phyloP scores from a whole-genome alignment of 2,113 vertebrate species.

The Vimba vimba region DNA sequence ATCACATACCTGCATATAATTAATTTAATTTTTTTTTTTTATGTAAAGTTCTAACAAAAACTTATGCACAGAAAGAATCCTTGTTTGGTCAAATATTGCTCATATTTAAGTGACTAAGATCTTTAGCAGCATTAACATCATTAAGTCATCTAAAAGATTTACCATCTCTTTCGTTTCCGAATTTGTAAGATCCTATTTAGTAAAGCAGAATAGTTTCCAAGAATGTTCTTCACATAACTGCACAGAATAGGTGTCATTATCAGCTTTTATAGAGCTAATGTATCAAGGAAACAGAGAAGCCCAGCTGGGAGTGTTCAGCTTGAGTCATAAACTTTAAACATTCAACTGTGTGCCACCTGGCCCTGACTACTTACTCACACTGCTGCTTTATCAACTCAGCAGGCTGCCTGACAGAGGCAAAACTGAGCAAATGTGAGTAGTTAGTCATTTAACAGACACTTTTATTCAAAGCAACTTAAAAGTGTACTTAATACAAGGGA shows the following conservation, averaged over 20 bases:
- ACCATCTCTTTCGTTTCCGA: not conserved
- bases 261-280: slow-evolving; percentile 30
- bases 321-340: slow-evolving; percentile 39
- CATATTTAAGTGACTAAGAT: not conserved
- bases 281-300: not conserved
- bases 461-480: slow-evolving; percentile 5
- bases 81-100: not conserved
- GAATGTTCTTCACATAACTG: slow-evolving; percentile 7
- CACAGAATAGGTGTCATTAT: slow-evolving; percentile 30
- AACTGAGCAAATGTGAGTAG: slow-evolving; percentile 1
- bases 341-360: slow-evolving; percentile 37
- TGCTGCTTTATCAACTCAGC: slow-evolving; percentile 33
- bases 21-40: not conserved
- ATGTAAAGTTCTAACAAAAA: not conserved
- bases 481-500: not conserved
- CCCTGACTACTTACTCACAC: not conserved
- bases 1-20: not conserved
- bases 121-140: not conserved
- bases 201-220: not conserved
- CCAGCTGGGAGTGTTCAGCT: slow-evolving; percentile 28
- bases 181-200: not conserved
- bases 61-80: not conserved
- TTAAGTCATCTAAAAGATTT: not conserved
- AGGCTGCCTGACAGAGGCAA: not conserved
- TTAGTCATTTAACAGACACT: not conserved